Percentiles rank a stretch among this genome's conserved stretches.
phyloP scores from a whole-genome alignment of 64 coral and sea anemone genomes.

The Montipora efflorescens region DNA sequence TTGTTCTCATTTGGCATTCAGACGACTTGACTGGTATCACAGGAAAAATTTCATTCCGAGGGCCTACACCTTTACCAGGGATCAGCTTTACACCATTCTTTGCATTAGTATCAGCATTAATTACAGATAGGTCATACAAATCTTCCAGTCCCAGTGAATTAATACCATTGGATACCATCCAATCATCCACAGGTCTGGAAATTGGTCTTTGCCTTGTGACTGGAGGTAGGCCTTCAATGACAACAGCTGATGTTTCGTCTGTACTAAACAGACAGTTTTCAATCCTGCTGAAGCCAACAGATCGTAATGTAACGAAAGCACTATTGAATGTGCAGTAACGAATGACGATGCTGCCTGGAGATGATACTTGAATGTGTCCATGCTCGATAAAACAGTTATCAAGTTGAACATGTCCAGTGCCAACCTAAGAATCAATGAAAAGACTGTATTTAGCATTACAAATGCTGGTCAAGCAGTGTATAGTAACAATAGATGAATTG shows the following conservation, averaged over 20 bases:
- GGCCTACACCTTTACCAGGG: background rate
- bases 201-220: slow-evolving; percentile 73
- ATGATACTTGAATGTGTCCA: slow-evolving; percentile 89
- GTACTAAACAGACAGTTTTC: slow-evolving; percentile 94
- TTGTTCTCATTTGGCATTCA: slow-evolving; percentile 22
- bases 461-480: no score
- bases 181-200: slow-evolving; percentile 80
- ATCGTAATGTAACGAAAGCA: slow-evolving; percentile 77
- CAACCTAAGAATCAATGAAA: slow-evolving; percentile 63
- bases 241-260: slow-evolving; percentile 85
- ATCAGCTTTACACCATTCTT: slow-evolving; percentile 49
- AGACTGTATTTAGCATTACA: background rate
- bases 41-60: slow-evolving; percentile 8
- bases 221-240: slow-evolving; percentile 91
- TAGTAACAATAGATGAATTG: background rate
- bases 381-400: slow-evolving; percentile 95
- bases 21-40: background rate
- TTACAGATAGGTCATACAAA: slow-evolving; percentile 80
- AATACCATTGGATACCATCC: slow-evolving; percentile 64
- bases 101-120: slow-evolving; percentile 32
- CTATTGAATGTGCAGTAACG: slow-evolving; percentile 89
- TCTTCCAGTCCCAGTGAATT: slow-evolving; percentile 79
- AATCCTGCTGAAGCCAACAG: slow-evolving; percentile 83
- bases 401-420: slow-evolving; percentile 82
- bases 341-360: slow-evolving; percentile 80